Percentiles rank a stretch among this genome's conserved stretches.
These are phyloP conservation scores for Megamerina dolium DNA, from an alignment of 2,888 invertebrate species.

Conservation along the genomic window DNA sequence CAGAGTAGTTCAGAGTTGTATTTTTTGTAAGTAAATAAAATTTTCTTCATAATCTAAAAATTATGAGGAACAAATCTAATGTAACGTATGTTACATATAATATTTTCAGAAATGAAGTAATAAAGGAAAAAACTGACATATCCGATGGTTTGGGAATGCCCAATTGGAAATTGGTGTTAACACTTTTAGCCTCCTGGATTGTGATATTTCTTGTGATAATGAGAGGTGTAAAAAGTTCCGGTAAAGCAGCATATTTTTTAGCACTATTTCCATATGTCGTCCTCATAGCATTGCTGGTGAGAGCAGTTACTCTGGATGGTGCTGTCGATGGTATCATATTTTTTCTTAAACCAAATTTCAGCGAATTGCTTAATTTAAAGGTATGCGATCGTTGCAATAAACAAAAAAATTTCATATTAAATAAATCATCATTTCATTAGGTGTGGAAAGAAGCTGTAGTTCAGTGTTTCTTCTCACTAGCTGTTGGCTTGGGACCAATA, in stretches of 20 bases:
- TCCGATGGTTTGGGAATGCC: constrained; percentile 52
- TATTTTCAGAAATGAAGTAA: constrained; percentile 52
- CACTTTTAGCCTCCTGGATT: constrained; percentile 63
- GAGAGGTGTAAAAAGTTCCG: constrained; percentile 70
- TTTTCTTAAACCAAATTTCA: constrained; percentile 75
- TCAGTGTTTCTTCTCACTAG: constrained; percentile 73
- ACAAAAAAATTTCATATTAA: not conserved
- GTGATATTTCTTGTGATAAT: constrained; percentile 64
- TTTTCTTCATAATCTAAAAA: not conserved
- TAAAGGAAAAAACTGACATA: constrained; percentile 50
- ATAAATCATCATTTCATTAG: constrained; percentile 38
- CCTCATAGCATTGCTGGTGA: constrained; percentile 65
- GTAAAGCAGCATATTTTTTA: constrained; percentile 82
- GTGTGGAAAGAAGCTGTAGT: constrained; percentile 75
- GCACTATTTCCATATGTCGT: constrained; percentile 80
- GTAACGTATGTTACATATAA: too few relatives aligned
- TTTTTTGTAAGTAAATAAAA: constrained; percentile 51
- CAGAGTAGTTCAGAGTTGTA: constrained; percentile 57
- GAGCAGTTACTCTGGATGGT: constrained; percentile 62
- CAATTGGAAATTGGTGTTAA: constrained; percentile 63
- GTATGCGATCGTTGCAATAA: constrained; percentile 6
- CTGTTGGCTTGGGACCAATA: constrained; percentile 68
- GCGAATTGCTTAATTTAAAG: constrained; percentile 37
- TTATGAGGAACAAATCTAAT: not conserved
- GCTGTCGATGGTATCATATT: constrained; percentile 68